A percentile compares a stretch with the other conserved stretches of the same genome.
Evolutionary conservation across 30 jellyfish, hydroid and myxozoan genomes (phyloP).

Genomic region (Chrysaora quinquecirrha): DNA sequence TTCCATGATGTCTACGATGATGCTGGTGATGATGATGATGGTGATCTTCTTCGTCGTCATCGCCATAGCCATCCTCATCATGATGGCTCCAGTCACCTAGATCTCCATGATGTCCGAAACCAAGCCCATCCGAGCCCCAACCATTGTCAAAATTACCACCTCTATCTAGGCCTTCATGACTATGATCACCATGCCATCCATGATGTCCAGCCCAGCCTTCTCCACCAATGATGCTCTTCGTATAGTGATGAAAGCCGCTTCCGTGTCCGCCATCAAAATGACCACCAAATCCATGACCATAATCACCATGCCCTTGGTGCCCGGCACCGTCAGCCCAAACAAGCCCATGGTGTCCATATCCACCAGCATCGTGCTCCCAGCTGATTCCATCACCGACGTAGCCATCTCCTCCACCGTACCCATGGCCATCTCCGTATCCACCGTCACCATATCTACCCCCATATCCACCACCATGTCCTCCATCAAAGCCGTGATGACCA

Average conservation of each 20-base stretch:
- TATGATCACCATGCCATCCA: constrained; percentile 62
- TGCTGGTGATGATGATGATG: not conserved
- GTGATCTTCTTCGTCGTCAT: constrained; percentile 8
- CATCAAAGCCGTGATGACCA: constrained; percentile 7
- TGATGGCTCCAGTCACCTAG: not conserved
- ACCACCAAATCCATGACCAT: constrained; percentile 7
- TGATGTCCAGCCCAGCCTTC: constrained; percentile 26
- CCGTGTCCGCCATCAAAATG: not conserved
- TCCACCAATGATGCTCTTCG: constrained; percentile 56
- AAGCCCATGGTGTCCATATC: constrained; percentile 19
- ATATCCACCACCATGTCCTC: constrained; percentile 22
- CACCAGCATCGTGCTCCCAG: constrained; percentile 13
- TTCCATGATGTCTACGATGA: constrained; percentile 40
- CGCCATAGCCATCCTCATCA: constrained; percentile 24
- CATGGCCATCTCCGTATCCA: constrained; percentile 46
- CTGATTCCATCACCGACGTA: constrained; percentile 15
- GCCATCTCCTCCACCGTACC: constrained; percentile 15
- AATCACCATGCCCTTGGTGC: constrained; percentile 30
- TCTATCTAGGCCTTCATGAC: constrained; percentile 59
- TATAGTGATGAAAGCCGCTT: constrained; percentile 5
- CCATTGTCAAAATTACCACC: constrained; percentile 67
- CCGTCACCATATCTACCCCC: constrained; percentile 30
- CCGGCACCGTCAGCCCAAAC: constrained; percentile 47
- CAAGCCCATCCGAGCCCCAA: constrained; percentile 73
- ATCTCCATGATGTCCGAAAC: constrained; percentile 17